These are phyloP conservation scores for Gadopsis bispinosus DNA, from an alignment of 2,797 vertebrate genomes.

Conservation along the genomic window DNA sequence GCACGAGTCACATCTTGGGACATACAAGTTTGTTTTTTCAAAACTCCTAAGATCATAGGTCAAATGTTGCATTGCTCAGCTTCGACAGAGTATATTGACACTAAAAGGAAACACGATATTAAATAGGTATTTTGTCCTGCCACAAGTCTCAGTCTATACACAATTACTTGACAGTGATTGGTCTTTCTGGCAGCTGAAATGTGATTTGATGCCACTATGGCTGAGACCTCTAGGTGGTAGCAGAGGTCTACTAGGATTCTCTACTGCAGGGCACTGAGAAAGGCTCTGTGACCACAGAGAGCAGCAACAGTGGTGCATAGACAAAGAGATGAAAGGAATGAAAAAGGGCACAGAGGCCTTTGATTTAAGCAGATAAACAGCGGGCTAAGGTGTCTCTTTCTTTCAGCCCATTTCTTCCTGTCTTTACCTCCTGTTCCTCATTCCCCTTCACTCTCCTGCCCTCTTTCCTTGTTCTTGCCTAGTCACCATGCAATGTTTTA, in stretches of 20 bases:
- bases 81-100: neutral
- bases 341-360: constrained; percentile 49
- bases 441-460: constrained; percentile 38
- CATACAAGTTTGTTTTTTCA: constrained; percentile 5
- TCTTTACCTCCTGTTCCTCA: constrained; percentile 39
- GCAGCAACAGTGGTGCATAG: constrained; percentile 50
- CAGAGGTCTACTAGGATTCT: constrained; percentile 78
- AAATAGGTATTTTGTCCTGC: neutral
- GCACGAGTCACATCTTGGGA: constrained; percentile 19
- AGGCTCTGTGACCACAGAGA: constrained; percentile 57
- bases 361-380: constrained; percentile 69
- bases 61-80: neutral
- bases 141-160: neutral
- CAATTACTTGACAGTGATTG: constrained; percentile 8
- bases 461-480: constrained; percentile 50
- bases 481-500: constrained; percentile 52
- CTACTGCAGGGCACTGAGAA: constrained; percentile 42
- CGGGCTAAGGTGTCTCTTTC: constrained; percentile 34
- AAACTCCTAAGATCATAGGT: constrained; percentile 6
- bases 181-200: constrained; percentile 3
- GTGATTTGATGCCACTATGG: constrained; percentile 19
- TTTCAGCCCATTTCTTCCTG: constrained; percentile 30
- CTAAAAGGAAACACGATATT: neutral
- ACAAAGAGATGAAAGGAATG: constrained; percentile 68
- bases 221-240: constrained; percentile 81